Base-by-base conservation (phyloP, 1,140 invertebrate genomes). In the Drosophila burlai region DNA sequence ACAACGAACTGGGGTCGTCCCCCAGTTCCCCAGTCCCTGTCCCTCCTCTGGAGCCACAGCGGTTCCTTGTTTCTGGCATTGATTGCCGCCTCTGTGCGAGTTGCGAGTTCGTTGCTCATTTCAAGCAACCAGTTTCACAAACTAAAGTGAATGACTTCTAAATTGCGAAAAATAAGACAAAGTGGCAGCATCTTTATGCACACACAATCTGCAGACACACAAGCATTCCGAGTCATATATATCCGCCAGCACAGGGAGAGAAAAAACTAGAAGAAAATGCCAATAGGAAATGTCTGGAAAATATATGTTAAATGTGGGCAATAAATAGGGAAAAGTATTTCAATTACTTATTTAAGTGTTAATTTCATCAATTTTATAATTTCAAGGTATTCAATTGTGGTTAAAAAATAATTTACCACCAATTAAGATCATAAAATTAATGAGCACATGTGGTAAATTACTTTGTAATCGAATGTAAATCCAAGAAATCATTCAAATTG, bases 61-160 rank as follows among this genome's bases (percentile, higher is more conserved):
- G 34, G 59, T 64, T 61, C 47, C 45, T 67, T 45, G 76, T 63
- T 77, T 60, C 59, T 83, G 81, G 40, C 81, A 83, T 83, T 83
- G 76, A 83, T 76, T 84, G 65, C 81, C 62, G 65, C 81, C 62
- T 68, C 36, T 59, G 46, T 50, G 46, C 47, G 43, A 18, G 42
- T 13, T 38, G 31, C 76, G 80, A 87, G 83, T 87, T 86, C 83
- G 76, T 86, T 86, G 83, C 76, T 83, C 83, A 86, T 86, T 86
- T 89, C 42, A 54, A 45, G 40, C 38, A 15, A 8, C 24, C 47
- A 5, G 46, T 29, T 26, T 26, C 47, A n/a, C 47, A 26, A 46
- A 64, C 54, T 78, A 64, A 68, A 71, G 83, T 86, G 83, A 86
- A 86, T 80, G 84, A 86, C 83, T 83, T 57, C 76, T 80, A 87